Conservation (phyloP, 2,797 vertebrate species). For the Sphenodon punctatus region DNA sequence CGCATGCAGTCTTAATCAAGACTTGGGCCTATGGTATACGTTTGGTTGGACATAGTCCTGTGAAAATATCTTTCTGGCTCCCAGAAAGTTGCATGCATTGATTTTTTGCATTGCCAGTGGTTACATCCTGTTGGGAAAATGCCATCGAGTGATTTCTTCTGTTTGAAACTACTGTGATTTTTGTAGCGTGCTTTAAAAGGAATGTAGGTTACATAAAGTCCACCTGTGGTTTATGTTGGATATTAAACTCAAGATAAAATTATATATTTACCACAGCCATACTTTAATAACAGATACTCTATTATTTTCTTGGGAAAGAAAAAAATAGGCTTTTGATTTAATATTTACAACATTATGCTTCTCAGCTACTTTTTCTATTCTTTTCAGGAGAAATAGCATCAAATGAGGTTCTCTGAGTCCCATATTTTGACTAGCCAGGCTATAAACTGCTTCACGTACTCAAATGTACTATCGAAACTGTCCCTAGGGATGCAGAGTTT, state of each 20-base stretch:
- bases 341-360: not conserved
- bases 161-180: conserved; percentile 4
- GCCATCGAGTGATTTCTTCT: not conserved
- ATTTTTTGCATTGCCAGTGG: not conserved
- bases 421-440: not conserved
- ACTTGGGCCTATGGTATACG: not conserved
- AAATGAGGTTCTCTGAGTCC: not conserved
- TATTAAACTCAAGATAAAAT: not conserved
- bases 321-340: not conserved
- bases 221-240: not conserved
- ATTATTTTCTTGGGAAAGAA: not conserved
- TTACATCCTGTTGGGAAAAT: conserved; percentile 9
- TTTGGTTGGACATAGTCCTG: conserved; percentile 7
- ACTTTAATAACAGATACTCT: not conserved
- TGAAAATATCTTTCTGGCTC: conserved; percentile 4
- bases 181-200: not conserved
- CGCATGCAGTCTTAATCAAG: not conserved
- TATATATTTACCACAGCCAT: not conserved
- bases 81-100: not conserved
- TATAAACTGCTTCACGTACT: not conserved
- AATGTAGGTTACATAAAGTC: not conserved
- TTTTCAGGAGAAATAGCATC: not conserved
- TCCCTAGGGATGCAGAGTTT: not conserved
- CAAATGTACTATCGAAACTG: not conserved
- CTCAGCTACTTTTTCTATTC: not conserved